Base-by-base conservation (phyloP, 2,797 vertebrate genomes). In the Chromis chromis region DNA sequence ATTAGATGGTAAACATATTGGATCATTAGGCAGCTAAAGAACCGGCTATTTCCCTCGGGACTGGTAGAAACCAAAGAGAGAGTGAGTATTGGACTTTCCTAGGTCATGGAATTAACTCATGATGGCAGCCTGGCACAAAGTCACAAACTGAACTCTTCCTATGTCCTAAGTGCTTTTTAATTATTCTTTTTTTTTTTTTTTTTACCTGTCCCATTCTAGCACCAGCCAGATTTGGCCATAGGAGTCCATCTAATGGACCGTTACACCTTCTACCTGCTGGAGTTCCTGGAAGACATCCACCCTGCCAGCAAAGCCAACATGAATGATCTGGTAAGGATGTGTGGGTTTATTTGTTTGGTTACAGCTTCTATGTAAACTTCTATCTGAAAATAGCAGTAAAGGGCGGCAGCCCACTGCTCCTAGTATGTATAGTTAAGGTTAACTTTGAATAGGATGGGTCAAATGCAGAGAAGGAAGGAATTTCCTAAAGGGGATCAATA, bases 171-270 rank as follows among this genome's bases (percentile, higher is more conserved):
- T 16, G 5, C 13, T 42, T 16, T 14, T 42, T 4, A 14, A 14
- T 39, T 39, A 13, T 39, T 39, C 14, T 44, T 44, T 17, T 13
- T 44, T 53, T 50, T 19, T 40, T 7, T 46, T 3, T 49, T n/a
- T 16, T 3, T n/a, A 24, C 11, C 24, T 28, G 0, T 65, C 4
- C 17, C 17, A 11, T 19, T 74, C 16, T 75, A 99, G 98, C 98
- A 99, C 86, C 98, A 99, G 19, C 97, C 98, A 16, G 98, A 99
- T 91, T 93, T 97, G 86, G 97, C 94, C 33, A 98, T 99, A 39
- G 98, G 98, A 0, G 98, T 99, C 48, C 98, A 99, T 79, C 93
- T 99, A 83, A 99, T 99, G 97, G 98, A 99, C 86, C 96, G 97
- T 76, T 99, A 99, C 86, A 99, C 98, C 0, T 99, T 98, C 92